Conservation (phyloP, 2,888 invertebrate genomes). For the Griposia aprilina region DNA sequence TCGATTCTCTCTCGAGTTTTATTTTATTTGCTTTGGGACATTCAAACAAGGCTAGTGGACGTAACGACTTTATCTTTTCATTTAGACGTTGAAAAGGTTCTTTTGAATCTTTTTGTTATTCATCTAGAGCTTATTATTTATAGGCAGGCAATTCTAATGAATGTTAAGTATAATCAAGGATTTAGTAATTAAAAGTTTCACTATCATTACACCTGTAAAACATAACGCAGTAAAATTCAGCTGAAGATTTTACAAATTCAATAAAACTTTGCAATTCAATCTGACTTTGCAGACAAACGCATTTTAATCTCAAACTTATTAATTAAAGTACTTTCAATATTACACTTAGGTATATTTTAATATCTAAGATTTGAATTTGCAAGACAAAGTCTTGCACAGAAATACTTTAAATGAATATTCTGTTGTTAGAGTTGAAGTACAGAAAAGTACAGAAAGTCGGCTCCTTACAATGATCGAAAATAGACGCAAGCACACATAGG, state of each 20-base stretch:
- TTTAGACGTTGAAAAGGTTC: slow-evolving; percentile 4
- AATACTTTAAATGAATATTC: slow-evolving; percentile 24
- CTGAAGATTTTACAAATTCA: background rate
- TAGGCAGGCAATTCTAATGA: background rate
- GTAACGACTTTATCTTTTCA: slow-evolving; percentile 34
- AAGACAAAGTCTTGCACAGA: slow-evolving; percentile 22
- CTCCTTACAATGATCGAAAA: background rate
- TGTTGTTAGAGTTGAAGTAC: background rate
- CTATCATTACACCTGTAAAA: background rate
- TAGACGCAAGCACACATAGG: too few relatives aligned
- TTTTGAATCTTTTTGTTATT: background rate
- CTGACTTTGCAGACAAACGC: slow-evolving; percentile 14
- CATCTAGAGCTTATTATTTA: background rate
- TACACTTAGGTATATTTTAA: slow-evolving; percentile 3
- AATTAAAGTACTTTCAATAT: slow-evolving; percentile 4
- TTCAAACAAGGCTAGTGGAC: slow-evolving; percentile 26
- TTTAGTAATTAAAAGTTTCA: background rate
- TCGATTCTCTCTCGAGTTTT: slow-evolving; percentile 64
- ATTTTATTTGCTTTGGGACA: slow-evolving; percentile 62
- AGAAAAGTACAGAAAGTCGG: background rate
- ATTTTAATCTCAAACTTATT: slow-evolving; percentile 29
- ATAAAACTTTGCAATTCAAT: background rate
- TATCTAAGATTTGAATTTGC: slow-evolving; percentile 10
- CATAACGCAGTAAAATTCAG: background rate
- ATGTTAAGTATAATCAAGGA: background rate